Evolutionary conservation across 2,888 invertebrate species (phyloP).

Genomic region (Malacosoma neustria): DNA sequence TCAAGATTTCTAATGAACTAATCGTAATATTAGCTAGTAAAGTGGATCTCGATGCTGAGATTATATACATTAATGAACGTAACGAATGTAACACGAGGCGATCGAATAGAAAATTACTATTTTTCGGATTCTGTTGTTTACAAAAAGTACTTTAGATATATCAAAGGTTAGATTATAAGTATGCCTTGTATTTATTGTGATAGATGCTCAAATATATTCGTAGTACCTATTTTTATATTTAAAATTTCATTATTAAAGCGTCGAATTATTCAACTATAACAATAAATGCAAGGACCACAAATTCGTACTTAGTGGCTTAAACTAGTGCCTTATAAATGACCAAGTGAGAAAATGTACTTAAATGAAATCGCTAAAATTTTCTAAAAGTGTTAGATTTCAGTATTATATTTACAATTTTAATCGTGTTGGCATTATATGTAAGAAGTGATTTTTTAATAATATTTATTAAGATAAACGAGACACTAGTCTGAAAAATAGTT

Average conservation of each 20-base stretch:
- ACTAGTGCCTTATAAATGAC: constrained; percentile 23
- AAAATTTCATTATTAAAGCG: neutral
- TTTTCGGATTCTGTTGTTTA: neutral
- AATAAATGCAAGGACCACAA: neutral
- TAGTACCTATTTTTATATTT: neutral
- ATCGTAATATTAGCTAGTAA: constrained; percentile 28
- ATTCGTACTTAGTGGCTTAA: neutral
- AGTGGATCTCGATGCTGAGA: constrained; percentile 44
- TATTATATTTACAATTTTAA: neutral
- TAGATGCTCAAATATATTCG: too few species aligned
- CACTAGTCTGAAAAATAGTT: constrained; percentile 4
- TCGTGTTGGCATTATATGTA: neutral
- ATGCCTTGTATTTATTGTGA: neutral
- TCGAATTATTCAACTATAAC: too few species aligned
- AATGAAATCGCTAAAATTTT: too few species aligned
- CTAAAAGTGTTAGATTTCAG: constrained; percentile 4
- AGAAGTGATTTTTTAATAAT: neutral
- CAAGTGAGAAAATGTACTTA: constrained; percentile 24
- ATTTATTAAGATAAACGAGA: constrained; percentile 4
- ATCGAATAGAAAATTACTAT: neutral
- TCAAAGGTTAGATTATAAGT: neutral
- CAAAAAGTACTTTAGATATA: neutral
- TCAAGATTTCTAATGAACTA: constrained; percentile 22
- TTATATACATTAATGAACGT: constrained; percentile 56
- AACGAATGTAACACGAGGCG: constrained; percentile 47